A percentile compares a stretch with the other conserved stretches of the same genome.
Conservation (phyloP, 2,888 invertebrate species). For the Villa cingulata region DNA sequence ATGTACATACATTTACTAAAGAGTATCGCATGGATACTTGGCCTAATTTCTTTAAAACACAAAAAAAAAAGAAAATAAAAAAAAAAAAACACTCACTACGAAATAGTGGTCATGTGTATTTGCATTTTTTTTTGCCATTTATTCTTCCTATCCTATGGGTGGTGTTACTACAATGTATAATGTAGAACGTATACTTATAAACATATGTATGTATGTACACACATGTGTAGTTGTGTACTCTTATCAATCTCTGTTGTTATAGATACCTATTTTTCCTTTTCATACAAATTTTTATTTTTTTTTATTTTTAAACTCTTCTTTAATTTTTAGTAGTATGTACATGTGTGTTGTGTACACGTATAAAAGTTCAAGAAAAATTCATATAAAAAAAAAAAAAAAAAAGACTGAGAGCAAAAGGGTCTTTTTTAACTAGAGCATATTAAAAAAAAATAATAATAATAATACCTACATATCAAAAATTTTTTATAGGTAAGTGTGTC, state of each 20-base stretch:
- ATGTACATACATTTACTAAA: background rate
- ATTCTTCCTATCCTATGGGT: too few species aligned
- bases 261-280: background rate
- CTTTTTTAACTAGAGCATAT: background rate
- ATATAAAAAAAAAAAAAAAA: background rate
- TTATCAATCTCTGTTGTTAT: background rate
- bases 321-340: background rate
- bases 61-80: too few species aligned
- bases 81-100: too few species aligned
- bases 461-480: background rate
- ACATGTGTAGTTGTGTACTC: too few species aligned
- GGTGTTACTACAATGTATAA: too few species aligned
- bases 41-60: background rate
- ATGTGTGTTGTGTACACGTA: too few species aligned
- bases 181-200: too few species aligned
- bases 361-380: background rate
- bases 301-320: background rate
- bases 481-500: background rate
- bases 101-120: too few species aligned
- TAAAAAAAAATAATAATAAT: too few species aligned
- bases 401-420: background rate
- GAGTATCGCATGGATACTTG: background rate
- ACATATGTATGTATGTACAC: too few species aligned
- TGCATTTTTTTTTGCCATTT: too few species aligned
- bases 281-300: too few species aligned